Evolutionary conservation across 2,113 vertebrate species (phyloP), one percentile per base, ranked within the genome.

Genomic region (Podilymbus podiceps): DNA sequence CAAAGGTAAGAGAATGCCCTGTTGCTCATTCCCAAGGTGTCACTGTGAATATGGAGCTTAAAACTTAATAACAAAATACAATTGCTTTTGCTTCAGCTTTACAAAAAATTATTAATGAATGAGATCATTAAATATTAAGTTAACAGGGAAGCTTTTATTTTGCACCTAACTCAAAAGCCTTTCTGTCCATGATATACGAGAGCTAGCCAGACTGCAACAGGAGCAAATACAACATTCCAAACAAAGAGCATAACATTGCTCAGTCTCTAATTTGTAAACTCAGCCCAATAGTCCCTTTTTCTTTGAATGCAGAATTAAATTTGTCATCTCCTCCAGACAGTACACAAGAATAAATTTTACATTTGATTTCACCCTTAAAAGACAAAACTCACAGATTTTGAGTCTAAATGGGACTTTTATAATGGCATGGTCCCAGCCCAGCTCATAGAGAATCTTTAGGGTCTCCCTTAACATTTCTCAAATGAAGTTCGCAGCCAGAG

Each of bases 51-150:
- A 55, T 31, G 33, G n/a, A 63, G 22, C 47, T 88, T 84, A 20
- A 53, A 90, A 88, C 55, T 68, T 79, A 94, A 82, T 88, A 77
- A 86, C n/a, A 88, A 95, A 96, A 81, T 83, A 64, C 24, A 88
- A 53, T 64, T 75, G 12, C 42, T 89, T 73, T 86, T 83, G 64
- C 35, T 87, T 93, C 23, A 75, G 38, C 78, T 85, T 80, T 63
- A 47, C 27, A 55, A 88, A 93, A 87, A 74, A 33, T 40, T 59
- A 78, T 58, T 85, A 89, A 94, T 94, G 28, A 83, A 89, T 9
- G 7, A 88, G 49, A 19, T 74, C 9, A 78, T 89, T 75, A 94
- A 88, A 71, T 84, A 78, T 69, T 67, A 50, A 90, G 38, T 85
- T 86, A 86, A 47, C 11, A 91, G 6, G 4, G 23, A 93, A 91